A percentile compares a stretch with the other conserved stretches of the same genome.
Evolutionary conservation across 2,113 vertebrate species (phyloP).

Genomic region (Hylia prasina): DNA sequence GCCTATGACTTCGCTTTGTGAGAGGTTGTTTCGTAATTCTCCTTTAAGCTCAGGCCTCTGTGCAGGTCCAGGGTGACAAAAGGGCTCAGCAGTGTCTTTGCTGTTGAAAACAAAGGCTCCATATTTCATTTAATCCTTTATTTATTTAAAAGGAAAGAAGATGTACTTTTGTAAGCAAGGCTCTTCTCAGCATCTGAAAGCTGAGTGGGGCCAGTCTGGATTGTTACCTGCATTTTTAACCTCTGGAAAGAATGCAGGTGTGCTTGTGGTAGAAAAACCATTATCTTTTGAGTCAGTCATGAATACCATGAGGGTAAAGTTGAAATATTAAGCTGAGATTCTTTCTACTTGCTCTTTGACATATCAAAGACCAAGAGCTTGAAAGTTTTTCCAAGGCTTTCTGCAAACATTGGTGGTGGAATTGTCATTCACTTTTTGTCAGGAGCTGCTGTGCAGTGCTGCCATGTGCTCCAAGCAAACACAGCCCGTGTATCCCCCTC

Average conservation of each 20-base stretch:
- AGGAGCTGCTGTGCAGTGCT: background rate
- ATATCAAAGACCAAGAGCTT: background rate
- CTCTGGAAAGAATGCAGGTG: background rate
- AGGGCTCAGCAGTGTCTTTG: background rate
- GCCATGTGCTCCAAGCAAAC: rapidly evolving
- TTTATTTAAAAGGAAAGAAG: background rate
- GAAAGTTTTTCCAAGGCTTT: background rate
- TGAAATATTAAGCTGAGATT: background rate
- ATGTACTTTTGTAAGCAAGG: background rate
- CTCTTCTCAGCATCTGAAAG: background rate
- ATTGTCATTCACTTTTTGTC: background rate
- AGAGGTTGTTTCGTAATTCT: background rate
- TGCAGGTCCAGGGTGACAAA: background rate
- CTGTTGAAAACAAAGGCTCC: background rate
- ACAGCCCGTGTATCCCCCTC: background rate
- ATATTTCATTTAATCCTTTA: background rate
- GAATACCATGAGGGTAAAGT: background rate
- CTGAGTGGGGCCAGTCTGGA: background rate
- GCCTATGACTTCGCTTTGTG: background rate
- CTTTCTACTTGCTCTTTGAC: background rate
- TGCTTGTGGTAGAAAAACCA: background rate
- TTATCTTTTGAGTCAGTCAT: background rate
- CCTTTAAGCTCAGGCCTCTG: background rate
- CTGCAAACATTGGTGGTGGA: background rate
- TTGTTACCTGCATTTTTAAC: background rate